These are phyloP conservation scores for Erythrocercus mccallii DNA, from an alignment of 2,113 vertebrate genomes.

Conservation along the genomic window DNA sequence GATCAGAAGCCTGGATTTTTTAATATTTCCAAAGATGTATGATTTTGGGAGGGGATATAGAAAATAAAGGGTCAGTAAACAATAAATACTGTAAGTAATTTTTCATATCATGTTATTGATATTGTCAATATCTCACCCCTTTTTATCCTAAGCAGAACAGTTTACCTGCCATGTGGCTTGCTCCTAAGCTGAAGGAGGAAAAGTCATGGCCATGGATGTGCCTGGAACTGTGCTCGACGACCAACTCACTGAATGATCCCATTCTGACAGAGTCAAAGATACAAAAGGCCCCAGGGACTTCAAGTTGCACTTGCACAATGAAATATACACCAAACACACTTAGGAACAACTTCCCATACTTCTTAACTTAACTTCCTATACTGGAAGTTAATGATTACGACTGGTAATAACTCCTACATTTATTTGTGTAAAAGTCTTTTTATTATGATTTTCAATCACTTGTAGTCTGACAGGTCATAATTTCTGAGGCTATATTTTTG, in stretches of 20 bases:
- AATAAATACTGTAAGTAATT: neutral
- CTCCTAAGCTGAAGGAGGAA: neutral
- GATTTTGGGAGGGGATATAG: neutral
- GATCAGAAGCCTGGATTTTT: neutral
- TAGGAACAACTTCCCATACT: too few relatives aligned
- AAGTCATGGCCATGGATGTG: neutral
- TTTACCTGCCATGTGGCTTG: neutral
- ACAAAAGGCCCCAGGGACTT: neutral
- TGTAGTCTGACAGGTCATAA: neutral
- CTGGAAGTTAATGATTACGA: neutral
- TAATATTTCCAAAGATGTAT: neutral
- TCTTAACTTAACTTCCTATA: neutral
- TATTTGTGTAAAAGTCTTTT: neutral
- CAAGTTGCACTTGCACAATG: neutral
- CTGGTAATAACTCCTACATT: neutral
- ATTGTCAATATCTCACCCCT: neutral
- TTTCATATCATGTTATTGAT: neutral
- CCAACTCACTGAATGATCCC: neutral
- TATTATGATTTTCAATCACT: neutral
- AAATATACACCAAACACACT: neutral
- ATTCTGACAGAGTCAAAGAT: neutral
- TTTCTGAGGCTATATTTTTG: neutral
- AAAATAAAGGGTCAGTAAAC: neutral
- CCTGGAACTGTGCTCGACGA: rapidly evolving
- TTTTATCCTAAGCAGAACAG: neutral